phyloP scores from a whole-genome alignment of 2,113 vertebrate species.

The Leptobrachium leishanense region DNA sequence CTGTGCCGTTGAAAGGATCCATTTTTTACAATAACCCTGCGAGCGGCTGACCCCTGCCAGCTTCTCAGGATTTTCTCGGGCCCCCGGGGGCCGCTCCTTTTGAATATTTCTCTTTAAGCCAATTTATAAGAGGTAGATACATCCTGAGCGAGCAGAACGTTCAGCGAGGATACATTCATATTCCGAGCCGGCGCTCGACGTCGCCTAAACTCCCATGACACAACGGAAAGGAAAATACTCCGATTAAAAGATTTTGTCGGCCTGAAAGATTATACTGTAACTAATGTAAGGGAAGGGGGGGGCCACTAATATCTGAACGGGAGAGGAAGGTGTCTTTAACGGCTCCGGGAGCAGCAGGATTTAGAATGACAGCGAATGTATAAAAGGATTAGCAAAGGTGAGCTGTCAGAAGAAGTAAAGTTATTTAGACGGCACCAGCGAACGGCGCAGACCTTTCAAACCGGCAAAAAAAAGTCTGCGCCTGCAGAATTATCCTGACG shows the following conservation, averaged over 20 bases:
- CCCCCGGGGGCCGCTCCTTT: conserved; percentile 29
- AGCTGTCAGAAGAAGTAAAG: not conserved
- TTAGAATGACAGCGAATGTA: not conserved
- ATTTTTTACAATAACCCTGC: conserved; percentile 43
- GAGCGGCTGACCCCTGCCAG: conserved; percentile 20
- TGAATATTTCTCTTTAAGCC: conserved; percentile 36
- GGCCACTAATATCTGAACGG: not conserved
- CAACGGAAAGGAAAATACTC: not conserved
- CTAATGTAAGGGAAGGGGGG: not conserved
- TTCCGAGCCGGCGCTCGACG: not conserved
- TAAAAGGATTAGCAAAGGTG: not conserved
- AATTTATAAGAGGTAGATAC: conserved; percentile 38
- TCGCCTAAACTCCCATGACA: not conserved
- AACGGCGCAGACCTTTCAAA: not conserved
- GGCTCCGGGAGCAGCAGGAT: not conserved
- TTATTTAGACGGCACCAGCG: not conserved
- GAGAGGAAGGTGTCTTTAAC: not conserved
- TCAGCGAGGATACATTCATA: conserved; percentile 28
- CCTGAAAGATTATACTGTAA: conserved; percentile 1
- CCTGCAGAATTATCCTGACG: not conserved
- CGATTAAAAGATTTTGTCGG: conserved; percentile 20
- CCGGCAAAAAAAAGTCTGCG: not conserved
- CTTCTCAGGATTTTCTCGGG: conserved; percentile 16
- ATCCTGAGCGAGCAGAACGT: conserved; percentile 29
- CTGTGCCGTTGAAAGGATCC: conserved; percentile 32